Evolutionary conservation across 64 coral and sea anemone species (phyloP).

Genomic region (Orbicella faveolata): DNA sequence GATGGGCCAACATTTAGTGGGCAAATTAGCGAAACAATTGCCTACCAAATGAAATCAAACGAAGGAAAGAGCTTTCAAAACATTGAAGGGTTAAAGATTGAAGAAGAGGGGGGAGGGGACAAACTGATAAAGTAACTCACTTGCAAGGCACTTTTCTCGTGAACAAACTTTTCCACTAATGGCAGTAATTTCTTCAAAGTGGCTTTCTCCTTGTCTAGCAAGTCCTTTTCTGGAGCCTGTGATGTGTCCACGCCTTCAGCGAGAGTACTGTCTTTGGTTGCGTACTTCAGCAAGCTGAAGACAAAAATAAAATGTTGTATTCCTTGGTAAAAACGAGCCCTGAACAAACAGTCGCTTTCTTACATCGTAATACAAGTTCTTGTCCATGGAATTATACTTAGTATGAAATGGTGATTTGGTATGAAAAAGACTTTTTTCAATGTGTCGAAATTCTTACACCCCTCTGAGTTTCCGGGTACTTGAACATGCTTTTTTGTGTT

Average conservation of each 20-base stretch:
- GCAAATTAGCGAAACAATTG: too few species aligned
- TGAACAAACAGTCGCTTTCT: background rate
- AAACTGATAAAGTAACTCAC: constrained; percentile 8
- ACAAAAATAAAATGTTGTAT: background rate
- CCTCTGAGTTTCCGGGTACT: too few species aligned
- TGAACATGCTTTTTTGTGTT: too few species aligned
- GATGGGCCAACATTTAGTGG: too few species aligned
- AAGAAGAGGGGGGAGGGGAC: too few species aligned
- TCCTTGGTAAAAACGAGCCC: background rate
- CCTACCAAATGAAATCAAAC: background rate
- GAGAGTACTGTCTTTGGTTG: constrained; percentile 87
- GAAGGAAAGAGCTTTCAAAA: background rate
- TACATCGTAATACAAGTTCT: too few species aligned
- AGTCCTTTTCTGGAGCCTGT: constrained; percentile 84
- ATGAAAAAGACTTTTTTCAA: background rate
- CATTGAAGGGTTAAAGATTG: background rate
- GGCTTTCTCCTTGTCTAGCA: constrained; percentile 78
- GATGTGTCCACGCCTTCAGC: constrained; percentile 62
- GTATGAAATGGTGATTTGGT: too few species aligned
- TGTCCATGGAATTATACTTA: too few species aligned
- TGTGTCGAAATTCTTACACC: too few species aligned
- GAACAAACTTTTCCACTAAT: constrained; percentile 86
- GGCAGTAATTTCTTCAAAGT: constrained; percentile 83
- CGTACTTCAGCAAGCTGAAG: constrained; percentile 74
- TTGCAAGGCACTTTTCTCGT: constrained; percentile 86